Evolutionary conservation across 2,113 vertebrate genomes (phyloP).

Genomic region (Chiloscyllium plagiosum): DNA sequence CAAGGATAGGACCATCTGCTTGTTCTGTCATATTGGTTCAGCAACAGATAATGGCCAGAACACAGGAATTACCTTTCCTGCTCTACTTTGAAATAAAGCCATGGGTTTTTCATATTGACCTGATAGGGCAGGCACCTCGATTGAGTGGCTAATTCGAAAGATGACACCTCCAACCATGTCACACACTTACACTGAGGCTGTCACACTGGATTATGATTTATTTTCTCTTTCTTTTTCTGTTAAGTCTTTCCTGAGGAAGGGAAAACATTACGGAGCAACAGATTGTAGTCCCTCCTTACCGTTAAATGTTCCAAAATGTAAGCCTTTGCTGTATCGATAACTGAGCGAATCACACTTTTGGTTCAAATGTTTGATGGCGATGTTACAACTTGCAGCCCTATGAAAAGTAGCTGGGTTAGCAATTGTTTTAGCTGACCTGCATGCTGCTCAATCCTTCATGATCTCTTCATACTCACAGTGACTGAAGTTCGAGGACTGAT

Average conservation of each 20-base stretch:
- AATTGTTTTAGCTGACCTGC: background rate
- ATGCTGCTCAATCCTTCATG: no score
- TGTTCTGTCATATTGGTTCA: background rate
- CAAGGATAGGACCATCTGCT: background rate
- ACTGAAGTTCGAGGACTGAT: slow-evolving; percentile 49
- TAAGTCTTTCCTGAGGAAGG: background rate
- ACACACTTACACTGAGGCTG: background rate
- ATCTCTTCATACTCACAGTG: slow-evolving; percentile 45
- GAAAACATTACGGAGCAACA: background rate
- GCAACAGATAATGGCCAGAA: background rate
- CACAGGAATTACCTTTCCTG: background rate
- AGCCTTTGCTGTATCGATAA: slow-evolving; percentile 45
- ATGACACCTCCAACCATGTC: background rate
- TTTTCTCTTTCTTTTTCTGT: background rate
- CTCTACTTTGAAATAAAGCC: background rate
- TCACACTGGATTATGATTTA: background rate
- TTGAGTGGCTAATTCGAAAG: background rate
- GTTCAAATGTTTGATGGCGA: slow-evolving; percentile 46
- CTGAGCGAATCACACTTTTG: slow-evolving; percentile 45
- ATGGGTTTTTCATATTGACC: background rate
- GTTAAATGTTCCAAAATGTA: slow-evolving; percentile 44
- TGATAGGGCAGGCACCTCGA: background rate
- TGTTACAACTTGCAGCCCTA: slow-evolving; percentile 53
- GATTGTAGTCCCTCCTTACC: slow-evolving; percentile 43
- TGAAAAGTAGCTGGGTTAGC: background rate